phyloP scores from a whole-genome alignment of 1,140 invertebrate genomes.

The Brachionus calyciflorus region DNA sequence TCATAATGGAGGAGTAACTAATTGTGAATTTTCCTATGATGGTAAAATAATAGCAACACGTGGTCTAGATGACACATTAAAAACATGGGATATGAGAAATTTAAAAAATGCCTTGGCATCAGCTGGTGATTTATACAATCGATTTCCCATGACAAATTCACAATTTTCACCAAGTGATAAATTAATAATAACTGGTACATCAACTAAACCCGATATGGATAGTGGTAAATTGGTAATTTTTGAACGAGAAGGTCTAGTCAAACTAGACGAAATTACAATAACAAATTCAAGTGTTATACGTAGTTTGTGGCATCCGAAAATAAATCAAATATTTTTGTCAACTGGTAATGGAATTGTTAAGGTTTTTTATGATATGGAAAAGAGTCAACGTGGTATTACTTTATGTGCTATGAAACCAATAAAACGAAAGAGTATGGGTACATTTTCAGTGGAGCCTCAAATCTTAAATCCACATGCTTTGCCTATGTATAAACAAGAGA shows the following conservation, averaged over 20 bases:
- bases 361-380: slow-evolving; percentile 81
- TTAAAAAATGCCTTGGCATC: slow-evolving; percentile 75
- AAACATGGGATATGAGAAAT: slow-evolving; percentile 85
- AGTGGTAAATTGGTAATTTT: slow-evolving; percentile 78
- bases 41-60: slow-evolving; percentile 75
- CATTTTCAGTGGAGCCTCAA: slow-evolving; percentile 69
- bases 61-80: slow-evolving; percentile 84
- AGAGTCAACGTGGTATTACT: slow-evolving; percentile 66
- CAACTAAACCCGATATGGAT: slow-evolving; percentile 63
- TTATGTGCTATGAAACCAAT: slow-evolving; percentile 83
- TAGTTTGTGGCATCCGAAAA: slow-evolving; percentile 87
- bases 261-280: slow-evolving; percentile 65
- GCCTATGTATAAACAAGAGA: slow-evolving; percentile 88
- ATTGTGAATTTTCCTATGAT: slow-evolving; percentile 82
- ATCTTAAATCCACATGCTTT: slow-evolving; percentile 72
- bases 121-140: slow-evolving; percentile 72
- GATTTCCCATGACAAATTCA: slow-evolving; percentile 82
- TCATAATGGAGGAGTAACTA: slow-evolving; percentile 74
- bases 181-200: slow-evolving; percentile 76
- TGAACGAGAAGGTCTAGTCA: slow-evolving; percentile 73
- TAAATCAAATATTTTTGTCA: slow-evolving; percentile 92
- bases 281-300: slow-evolving; percentile 70
- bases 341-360: slow-evolving; percentile 85
- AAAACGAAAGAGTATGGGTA: slow-evolving; percentile 62
- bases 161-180: slow-evolving; percentile 89